Evolutionary conservation across 2,888 invertebrate genomes (phyloP).

Genomic region (Trissolcus brochymenae): DNA sequence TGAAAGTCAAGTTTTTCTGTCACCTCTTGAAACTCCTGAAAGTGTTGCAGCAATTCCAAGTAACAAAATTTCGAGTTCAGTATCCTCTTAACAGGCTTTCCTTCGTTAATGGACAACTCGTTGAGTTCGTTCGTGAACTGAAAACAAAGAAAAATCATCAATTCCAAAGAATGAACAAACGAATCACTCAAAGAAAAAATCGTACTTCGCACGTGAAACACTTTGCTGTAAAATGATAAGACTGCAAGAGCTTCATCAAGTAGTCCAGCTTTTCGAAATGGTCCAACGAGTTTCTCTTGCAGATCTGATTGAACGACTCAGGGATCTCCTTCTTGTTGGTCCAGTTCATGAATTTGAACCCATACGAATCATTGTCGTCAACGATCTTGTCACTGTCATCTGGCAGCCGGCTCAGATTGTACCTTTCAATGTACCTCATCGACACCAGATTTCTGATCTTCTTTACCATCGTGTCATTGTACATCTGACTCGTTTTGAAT

Average conservation of each 20-base stretch:
- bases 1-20: slow-evolving; percentile 53
- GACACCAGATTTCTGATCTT: slow-evolving; percentile 71
- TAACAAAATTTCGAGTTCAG: slow-evolving; percentile 77
- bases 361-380: slow-evolving; percentile 47
- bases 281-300: slow-evolving; percentile 5
- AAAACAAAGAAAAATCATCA: slow-evolving; percentile 49
- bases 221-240: slow-evolving; percentile 1
- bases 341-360: slow-evolving; percentile 68
- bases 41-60: not conserved
- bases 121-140: slow-evolving; percentile 71
- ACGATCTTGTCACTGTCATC: slow-evolving; percentile 70
- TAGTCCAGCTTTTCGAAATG: not conserved
- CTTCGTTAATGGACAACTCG: slow-evolving; percentile 70
- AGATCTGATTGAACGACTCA: slow-evolving; percentile 77
- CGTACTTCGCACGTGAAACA: slow-evolving; percentile 21
- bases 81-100: slow-evolving; percentile 78
- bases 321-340: slow-evolving; percentile 72
- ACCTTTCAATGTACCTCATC: slow-evolving; percentile 80
- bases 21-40: slow-evolving; percentile 48
- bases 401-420: slow-evolving; percentile 78
- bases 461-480: slow-evolving; percentile 50
- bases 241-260: slow-evolving; percentile 11
- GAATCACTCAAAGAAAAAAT: not conserved
- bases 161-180: not conserved
- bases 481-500: slow-evolving; percentile 74